These are phyloP conservation scores for Drosophila colorata DNA, from an alignment of 2,888 invertebrate species.

Conservation along the genomic window DNA sequence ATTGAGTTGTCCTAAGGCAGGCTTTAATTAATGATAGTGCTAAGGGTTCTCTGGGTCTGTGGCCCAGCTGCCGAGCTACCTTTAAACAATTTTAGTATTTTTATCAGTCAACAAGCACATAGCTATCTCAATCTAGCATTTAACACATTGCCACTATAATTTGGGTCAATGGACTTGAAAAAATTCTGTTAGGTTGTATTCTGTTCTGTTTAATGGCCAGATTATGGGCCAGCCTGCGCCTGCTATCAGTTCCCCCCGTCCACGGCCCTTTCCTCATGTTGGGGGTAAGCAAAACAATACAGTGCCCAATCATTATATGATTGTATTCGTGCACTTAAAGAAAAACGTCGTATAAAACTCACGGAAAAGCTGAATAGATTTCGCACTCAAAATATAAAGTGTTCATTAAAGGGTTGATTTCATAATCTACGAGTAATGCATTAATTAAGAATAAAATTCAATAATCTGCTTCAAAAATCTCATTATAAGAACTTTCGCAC, in stretches of 20 bases:
- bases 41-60: slow-evolving; percentile 2
- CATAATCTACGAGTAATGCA: no score
- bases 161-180: slow-evolving; percentile 74
- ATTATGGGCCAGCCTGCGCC: slow-evolving; percentile 32
- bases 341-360: no score
- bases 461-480: no score
- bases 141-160: slow-evolving; percentile 65
- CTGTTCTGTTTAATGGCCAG: slow-evolving; percentile 34
- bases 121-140: slow-evolving; percentile 49
- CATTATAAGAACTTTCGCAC: no score
- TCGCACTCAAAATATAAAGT: no score
- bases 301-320: slow-evolving; percentile 57
- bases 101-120: slow-evolving; percentile 61
- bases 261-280: background rate
- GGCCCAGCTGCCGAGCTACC: slow-evolving; percentile 6
- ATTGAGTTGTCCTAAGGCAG: slow-evolving; percentile 17
- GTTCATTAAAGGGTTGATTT: no score
- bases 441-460: no score
- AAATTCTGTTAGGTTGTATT: slow-evolving; percentile 22
- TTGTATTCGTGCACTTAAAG: slow-evolving; percentile 16
- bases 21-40: slow-evolving; percentile 50
- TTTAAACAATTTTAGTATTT: slow-evolving; percentile 45
- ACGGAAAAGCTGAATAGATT: no score
- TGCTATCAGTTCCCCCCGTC: slow-evolving; percentile 25
- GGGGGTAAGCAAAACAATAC: slow-evolving; percentile 42